A percentile compares a stretch with the other conserved stretches of the same genome.
phyloP scores from a whole-genome alignment of 1,140 invertebrate species.

The Zaprionus davidi region DNA sequence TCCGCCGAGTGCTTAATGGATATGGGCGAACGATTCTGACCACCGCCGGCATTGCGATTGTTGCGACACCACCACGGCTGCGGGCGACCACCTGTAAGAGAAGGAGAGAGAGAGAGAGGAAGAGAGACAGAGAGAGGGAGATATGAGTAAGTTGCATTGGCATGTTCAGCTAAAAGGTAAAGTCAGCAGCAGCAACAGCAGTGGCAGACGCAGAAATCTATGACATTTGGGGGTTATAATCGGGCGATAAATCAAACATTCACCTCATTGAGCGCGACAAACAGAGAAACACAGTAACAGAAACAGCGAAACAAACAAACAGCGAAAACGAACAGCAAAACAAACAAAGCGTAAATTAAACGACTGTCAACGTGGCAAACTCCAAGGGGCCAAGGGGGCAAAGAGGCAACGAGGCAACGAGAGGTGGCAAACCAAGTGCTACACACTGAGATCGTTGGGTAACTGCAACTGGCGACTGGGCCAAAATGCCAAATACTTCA shows the following conservation, averaged over 20 bases:
- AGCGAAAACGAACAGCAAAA: conserved; percentile 69
- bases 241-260: conserved; percentile 81
- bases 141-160: conserved; percentile 42
- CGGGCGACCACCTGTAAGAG: conserved; percentile 74
- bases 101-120: conserved; percentile 4
- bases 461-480: conserved; percentile 27
- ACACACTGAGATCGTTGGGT: conserved; percentile 26
- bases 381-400: conserved; percentile 44
- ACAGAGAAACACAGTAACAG: conserved; percentile 25
- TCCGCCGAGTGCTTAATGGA: conserved; percentile 83
- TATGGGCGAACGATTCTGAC: conserved; percentile 76
- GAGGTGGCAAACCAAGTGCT: conserved; percentile 11
- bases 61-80: conserved; percentile 84
- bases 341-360: conserved; percentile 82
- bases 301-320: conserved; percentile 55
- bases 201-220: conserved; percentile 50
- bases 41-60: conserved; percentile 74
- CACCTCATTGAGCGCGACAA: conserved; percentile 61
- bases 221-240: conserved; percentile 77
- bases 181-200: not conserved
- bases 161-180: conserved; percentile 18
- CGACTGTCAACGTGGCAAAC: conserved; percentile 70
- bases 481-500: conserved; percentile 70
- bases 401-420: conserved; percentile 27
- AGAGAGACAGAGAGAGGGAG: not conserved